Conservation (phyloP, 1,140 invertebrate genomes). For the Grapholita molesta region DNA sequence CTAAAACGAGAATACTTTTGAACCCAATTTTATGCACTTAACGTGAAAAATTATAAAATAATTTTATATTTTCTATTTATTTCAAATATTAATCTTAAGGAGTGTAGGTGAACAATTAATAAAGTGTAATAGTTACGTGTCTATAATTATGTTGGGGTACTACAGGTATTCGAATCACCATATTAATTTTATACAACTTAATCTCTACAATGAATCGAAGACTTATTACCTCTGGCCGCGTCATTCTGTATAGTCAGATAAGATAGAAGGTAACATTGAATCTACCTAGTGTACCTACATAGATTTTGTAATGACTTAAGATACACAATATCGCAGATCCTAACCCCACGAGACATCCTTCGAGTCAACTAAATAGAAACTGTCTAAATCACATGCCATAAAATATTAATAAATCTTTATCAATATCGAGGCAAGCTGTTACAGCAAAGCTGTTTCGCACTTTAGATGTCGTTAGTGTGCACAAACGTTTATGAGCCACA, state of each 20-base stretch:
- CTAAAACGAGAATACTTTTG: not conserved
- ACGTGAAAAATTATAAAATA: not conserved
- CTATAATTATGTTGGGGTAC: too few relatives aligned
- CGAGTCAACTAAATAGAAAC: not conserved
- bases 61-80: too few relatives aligned
- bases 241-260: not conserved
- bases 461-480: not conserved
- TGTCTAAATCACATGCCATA: too few relatives aligned
- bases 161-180: too few relatives aligned
- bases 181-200: too few relatives aligned
- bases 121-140: too few relatives aligned
- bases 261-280: constrained; percentile 13
- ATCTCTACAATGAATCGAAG: too few relatives aligned
- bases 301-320: not conserved
- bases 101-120: too few relatives aligned
- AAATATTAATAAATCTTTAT: too few relatives aligned
- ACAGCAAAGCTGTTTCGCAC: too few relatives aligned
- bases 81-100: too few relatives aligned
- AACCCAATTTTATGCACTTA: not conserved
- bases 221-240: not conserved
- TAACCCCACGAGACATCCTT: not conserved
- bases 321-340: not conserved
- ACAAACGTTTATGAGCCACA: not conserved
- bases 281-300: constrained; percentile 1
- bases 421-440: too few relatives aligned